These are phyloP conservation scores for Meloe dianella DNA, from an alignment of 2,888 invertebrate genomes.

Conservation along the genomic window DNA sequence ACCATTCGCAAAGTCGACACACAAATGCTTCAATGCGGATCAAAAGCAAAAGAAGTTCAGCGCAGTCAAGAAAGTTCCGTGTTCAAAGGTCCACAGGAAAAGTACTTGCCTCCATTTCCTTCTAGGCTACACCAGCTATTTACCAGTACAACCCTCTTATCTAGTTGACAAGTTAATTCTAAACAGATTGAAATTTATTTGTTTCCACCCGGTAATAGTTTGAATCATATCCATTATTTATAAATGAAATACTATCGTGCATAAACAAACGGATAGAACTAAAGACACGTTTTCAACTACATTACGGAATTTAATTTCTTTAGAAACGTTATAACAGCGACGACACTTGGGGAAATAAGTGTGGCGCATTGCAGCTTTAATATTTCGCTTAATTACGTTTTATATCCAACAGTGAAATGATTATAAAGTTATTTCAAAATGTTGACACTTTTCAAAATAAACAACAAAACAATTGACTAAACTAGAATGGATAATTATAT, in stretches of 20 bases:
- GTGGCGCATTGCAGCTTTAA: conserved; percentile 21
- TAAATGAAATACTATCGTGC: neutral
- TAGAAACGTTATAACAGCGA: conserved; percentile 12
- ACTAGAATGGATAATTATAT: neutral
- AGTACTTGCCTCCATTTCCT: no score
- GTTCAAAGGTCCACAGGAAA: no score
- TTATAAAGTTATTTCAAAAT: conserved; percentile 18
- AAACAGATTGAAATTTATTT: neutral
- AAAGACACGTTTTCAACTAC: conserved; percentile 14
- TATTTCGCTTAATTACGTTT: conserved; percentile 25
- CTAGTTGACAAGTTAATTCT: neutral
- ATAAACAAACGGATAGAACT: neutral
- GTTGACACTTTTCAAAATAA: conserved; percentile 11
- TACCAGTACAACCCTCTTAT: no score
- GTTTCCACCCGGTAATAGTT: conserved; percentile 3
- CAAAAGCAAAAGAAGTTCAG: no score
- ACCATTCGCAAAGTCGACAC: no score
- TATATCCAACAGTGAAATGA: conserved; percentile 14
- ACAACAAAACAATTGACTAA: neutral
- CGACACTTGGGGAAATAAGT: conserved; percentile 11
- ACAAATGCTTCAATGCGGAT: no score
- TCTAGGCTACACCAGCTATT: no score
- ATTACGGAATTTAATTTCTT: conserved; percentile 30
- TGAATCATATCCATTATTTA: neutral
- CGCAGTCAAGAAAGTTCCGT: no score